Percentiles rank a stretch among this genome's conserved stretches.
Conservation (phyloP, 2,888 invertebrate species). For the Candidula unifasciata region DNA sequence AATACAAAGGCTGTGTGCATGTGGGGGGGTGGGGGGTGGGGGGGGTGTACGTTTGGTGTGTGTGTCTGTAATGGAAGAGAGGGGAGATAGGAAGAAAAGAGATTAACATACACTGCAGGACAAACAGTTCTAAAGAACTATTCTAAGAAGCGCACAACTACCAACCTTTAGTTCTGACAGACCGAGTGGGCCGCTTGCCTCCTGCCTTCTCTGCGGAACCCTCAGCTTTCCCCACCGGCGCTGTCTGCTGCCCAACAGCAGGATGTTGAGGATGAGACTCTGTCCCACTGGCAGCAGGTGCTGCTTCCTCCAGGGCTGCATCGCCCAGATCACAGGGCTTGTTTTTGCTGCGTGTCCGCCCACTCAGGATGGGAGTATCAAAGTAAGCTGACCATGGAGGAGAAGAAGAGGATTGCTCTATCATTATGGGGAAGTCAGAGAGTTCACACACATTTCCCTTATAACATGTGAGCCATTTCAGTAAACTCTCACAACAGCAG, state of each 20-base stretch:
- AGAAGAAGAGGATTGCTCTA: slow-evolving; percentile 21
- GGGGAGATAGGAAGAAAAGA: too few relatives aligned
- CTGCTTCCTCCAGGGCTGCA: slow-evolving; percentile 23
- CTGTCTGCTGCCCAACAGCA: not conserved
- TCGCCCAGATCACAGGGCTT: slow-evolving; percentile 29
- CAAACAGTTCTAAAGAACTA: not conserved
- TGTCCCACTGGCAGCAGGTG: not conserved
- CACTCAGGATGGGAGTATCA: slow-evolving; percentile 57
- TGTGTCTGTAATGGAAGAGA: too few relatives aligned
- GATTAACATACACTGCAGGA: not conserved
- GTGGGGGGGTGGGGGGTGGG: too few relatives aligned
- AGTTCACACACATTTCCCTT: not conserved
- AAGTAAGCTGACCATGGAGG: slow-evolving; percentile 56
- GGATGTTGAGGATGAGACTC: not conserved
- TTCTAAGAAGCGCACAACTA: not conserved
- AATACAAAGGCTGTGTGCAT: too few relatives aligned
- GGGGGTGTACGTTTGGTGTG: too few relatives aligned
- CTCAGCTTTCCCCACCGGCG: slow-evolving; percentile 15
- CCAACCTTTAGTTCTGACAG: slow-evolving; percentile 56
- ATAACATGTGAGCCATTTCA: slow-evolving; percentile 13
- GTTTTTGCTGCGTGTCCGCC: slow-evolving; percentile 57
- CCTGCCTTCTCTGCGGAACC: slow-evolving; percentile 30
- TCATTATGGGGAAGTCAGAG: not conserved
- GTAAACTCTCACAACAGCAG: not conserved
- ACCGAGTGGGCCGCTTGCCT: slow-evolving; percentile 56